A percentile compares a stretch with the other conserved stretches of the same genome.
Evolutionary conservation across 92 coral and sea anemone genomes (phyloP).

Genomic region (Zoanthus sansibaricus): DNA sequence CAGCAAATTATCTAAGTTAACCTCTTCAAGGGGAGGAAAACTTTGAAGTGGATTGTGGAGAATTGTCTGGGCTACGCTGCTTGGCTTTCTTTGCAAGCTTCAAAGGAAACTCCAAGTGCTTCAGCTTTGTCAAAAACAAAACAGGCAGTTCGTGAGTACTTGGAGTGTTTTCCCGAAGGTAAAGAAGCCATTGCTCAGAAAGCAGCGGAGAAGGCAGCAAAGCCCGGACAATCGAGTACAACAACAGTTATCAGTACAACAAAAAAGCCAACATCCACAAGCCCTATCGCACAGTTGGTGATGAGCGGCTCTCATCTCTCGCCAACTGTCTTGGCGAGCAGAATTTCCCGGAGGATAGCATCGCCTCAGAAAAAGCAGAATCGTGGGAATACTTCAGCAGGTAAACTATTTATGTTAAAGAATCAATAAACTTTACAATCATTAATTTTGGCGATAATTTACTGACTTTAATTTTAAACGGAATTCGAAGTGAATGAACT

Average conservation of each 20-base stretch:
- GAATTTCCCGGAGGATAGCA: neutral
- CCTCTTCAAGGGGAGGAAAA: neutral
- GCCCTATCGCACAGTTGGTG: neutral
- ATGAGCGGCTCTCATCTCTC: neutral
- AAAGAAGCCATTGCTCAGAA: neutral
- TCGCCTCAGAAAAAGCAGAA: neutral
- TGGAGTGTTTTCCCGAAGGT: neutral
- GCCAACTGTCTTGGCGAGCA: neutral
- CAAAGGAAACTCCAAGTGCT: neutral
- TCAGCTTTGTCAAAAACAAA: neutral
- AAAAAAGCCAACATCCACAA: neutral
- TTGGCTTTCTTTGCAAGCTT: neutral
- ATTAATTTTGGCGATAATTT: no score
- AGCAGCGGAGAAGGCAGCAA: neutral
- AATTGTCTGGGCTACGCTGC: neutral
- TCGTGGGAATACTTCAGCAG: neutral
- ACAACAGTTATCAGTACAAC: neutral
- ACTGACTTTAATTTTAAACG: no score
- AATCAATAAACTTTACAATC: neutral
- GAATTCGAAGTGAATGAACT: no score
- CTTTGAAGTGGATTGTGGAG: neutral
- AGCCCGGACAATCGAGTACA: neutral
- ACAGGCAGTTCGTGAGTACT: neutral
- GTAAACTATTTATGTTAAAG: neutral
- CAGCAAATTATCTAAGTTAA: neutral